Percentiles rank a stretch among this genome's conserved stretches.
Evolutionary conservation across 2,797 vertebrate species (phyloP).

Genomic region (Scyliorhinus canicula): DNA sequence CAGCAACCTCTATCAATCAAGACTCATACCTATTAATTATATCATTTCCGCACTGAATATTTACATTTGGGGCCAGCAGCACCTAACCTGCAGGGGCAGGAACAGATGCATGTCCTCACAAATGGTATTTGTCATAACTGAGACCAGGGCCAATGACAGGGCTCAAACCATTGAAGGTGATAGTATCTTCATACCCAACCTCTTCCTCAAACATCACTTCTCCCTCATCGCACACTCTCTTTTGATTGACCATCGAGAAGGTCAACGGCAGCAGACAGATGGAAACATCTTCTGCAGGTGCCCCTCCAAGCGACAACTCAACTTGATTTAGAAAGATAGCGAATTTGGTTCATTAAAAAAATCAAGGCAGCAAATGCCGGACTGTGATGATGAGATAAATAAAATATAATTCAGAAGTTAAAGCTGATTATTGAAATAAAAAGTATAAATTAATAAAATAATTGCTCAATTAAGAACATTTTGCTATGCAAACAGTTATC

Average conservation of each 20-base stretch:
- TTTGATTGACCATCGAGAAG: neutral
- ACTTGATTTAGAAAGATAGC: too few relatives aligned
- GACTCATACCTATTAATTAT: neutral
- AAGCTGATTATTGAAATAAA: too few relatives aligned
- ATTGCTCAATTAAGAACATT: too few relatives aligned
- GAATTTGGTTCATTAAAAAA: too few relatives aligned
- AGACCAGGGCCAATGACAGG: neutral
- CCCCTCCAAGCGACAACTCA: neutral
- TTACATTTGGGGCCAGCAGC: neutral
- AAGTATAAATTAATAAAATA: too few relatives aligned
- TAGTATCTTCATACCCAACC: neutral
- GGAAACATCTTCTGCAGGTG: neutral
- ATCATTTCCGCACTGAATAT: too few relatives aligned
- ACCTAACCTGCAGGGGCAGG: neutral
- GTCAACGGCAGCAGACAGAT: neutral
- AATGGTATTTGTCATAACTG: neutral
- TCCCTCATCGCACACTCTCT: neutral
- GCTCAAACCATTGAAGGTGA: neutral
- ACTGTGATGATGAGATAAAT: too few relatives aligned
- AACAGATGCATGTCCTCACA: neutral
- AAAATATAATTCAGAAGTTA: too few relatives aligned
- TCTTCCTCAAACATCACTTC: neutral
- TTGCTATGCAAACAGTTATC: too few relatives aligned
- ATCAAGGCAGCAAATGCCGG: too few relatives aligned
- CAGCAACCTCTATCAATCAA: neutral